phyloP scores from a whole-genome alignment of 2,113 vertebrate genomes.

The Marmota flaviventris region DNA sequence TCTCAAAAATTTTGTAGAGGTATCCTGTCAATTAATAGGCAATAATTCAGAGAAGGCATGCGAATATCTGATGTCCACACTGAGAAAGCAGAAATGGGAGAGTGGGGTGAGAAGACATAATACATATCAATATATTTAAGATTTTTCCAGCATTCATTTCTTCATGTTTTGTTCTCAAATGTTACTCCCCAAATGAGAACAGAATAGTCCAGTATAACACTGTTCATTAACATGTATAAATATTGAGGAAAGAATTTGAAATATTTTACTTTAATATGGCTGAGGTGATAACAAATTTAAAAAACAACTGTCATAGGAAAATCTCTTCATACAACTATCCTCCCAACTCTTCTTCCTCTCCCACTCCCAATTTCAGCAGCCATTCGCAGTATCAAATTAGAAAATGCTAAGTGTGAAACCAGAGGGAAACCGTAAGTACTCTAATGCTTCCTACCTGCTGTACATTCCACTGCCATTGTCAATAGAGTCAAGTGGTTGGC shows the following conservation, averaged over 20 bases:
- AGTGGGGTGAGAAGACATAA: neutral
- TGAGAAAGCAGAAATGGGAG: neutral
- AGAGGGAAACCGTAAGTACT: slow-evolving; percentile 62
- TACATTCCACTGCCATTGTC: slow-evolving; percentile 69
- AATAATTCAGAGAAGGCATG: neutral
- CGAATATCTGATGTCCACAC: rapidly evolving
- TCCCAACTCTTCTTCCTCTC: neutral
- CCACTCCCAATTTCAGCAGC: neutral
- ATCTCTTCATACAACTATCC: neutral
- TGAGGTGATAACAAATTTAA: slow-evolving; percentile 1
- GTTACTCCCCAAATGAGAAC: neutral
- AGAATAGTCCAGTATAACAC: neutral
- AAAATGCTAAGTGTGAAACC: slow-evolving; percentile 74
- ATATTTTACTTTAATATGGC: neutral
- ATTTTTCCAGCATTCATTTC: neutral
- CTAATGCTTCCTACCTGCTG: slow-evolving; percentile 73
- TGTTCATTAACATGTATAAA: neutral
- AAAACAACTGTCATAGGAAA: slow-evolving; percentile 19
- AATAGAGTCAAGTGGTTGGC: slow-evolving; percentile 78
- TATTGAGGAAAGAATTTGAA: neutral
- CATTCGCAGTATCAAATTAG: slow-evolving; percentile 48
- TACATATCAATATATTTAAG: neutral
- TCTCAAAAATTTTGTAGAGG: neutral
- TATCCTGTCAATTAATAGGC: rapidly evolving
- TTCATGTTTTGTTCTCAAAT: neutral